Evolutionary conservation across 2,113 vertebrate genomes (phyloP).

Genomic region (Sebastes fasciatus): DNA sequence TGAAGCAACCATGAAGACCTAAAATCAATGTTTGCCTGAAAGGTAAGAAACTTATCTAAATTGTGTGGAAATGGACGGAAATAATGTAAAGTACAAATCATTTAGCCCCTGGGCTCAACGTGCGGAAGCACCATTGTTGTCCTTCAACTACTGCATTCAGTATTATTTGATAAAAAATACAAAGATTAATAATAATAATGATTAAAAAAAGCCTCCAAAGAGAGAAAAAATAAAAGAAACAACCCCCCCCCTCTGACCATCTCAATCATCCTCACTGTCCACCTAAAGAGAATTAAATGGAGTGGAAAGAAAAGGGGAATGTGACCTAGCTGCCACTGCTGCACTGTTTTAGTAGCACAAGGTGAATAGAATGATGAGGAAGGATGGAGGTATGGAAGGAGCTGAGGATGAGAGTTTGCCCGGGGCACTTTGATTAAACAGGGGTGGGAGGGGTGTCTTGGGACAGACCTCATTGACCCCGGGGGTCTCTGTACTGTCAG

Average conservation of each 20-base stretch:
- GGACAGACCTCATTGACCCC: slow-evolving; percentile 31
- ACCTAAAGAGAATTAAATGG: slow-evolving; percentile 30
- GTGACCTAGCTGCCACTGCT: slow-evolving; percentile 9
- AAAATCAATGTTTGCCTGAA: not conserved
- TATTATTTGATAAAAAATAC: not conserved
- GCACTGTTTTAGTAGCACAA: not conserved
- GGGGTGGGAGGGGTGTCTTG: not conserved
- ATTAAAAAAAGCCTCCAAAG: not conserved
- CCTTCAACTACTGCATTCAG: not conserved
- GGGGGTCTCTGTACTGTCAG: slow-evolving; percentile 46
- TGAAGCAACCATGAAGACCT: not conserved
- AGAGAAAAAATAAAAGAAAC: not conserved
- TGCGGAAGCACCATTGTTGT: no score
- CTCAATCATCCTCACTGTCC: not conserved
- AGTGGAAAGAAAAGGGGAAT: slow-evolving; percentile 17
- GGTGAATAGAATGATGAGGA: slow-evolving; percentile 9
- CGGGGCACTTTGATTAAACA: slow-evolving; percentile 38
- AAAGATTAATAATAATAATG: not conserved
- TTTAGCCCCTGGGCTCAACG: no score
- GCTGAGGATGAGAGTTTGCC: slow-evolving; percentile 34
- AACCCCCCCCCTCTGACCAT: not conserved
- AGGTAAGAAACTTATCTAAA: not conserved
- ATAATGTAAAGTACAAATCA: not conserved
- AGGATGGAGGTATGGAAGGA: slow-evolving; percentile 15
- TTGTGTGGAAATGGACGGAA: not conserved